Evolutionary conservation across 2,113 vertebrate species (phyloP).

Genomic region (Nibea albiflora): DNA sequence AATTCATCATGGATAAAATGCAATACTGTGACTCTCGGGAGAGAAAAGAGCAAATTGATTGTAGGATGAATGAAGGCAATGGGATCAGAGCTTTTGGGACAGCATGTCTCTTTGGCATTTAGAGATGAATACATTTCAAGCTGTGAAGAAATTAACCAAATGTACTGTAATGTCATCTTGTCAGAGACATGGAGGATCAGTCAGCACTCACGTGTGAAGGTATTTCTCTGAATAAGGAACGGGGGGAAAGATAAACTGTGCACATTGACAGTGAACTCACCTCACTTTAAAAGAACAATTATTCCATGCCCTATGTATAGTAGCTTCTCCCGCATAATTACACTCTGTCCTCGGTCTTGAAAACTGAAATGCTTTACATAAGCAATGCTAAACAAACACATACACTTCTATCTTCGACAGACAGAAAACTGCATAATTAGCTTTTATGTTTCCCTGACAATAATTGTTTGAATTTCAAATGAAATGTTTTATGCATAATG

Average conservation of each 20-base stretch:
- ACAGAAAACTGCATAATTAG: conserved; percentile 23
- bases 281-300: conserved; percentile 26
- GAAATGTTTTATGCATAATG: conserved; percentile 21
- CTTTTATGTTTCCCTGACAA: conserved; percentile 15
- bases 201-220: neutral
- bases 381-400: conserved; percentile 32
- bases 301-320: conserved; percentile 7
- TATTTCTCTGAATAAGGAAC: neutral
- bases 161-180: neutral
- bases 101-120: conserved; percentile 25
- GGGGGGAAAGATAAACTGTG: neutral
- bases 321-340: conserved; percentile 7
- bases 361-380: conserved; percentile 14
- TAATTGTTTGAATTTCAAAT: conserved; percentile 48
- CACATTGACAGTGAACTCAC: conserved; percentile 6
- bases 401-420: conserved; percentile 5
- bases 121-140: conserved; percentile 28
- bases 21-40: neutral
- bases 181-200: neutral
- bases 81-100: conserved; percentile 18
- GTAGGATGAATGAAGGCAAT: conserved; percentile 20
- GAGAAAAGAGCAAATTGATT: conserved; percentile 30
- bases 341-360: neutral
- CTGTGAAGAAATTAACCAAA: conserved; percentile 30
- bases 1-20: conserved; percentile 30